Base-by-base conservation (phyloP, 2,888 invertebrate genomes). In the Ashinkailepas kermadecensis region DNA sequence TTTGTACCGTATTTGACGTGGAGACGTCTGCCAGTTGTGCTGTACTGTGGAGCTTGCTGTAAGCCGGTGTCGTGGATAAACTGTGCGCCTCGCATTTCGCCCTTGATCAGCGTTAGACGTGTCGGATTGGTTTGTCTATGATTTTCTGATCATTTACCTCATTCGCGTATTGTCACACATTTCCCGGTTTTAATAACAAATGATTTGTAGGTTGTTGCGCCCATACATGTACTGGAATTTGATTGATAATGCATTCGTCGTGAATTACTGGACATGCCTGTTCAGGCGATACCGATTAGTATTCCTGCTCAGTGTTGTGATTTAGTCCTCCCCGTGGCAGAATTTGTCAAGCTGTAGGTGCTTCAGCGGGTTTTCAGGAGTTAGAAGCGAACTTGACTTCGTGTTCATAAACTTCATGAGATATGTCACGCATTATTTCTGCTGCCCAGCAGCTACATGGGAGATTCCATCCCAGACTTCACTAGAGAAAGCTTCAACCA, bases 61-160 rank as follows among this genome's bases (percentile, higher is more conserved):
- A 54, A 13, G 70, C 70, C n/a, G 8, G 13, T 10, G 54, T 18
- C 13, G 65, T 23, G 10, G 65, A 23, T 8, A 9, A n/a, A 65
- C 65, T 12, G n/a, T 3, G 10, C 74, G 54, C 74, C 54, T 54
- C 54, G 74, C 54, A 54, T 39, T 54, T 7, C 18, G 54, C 23
- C 23, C 23, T 65, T 7, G 54, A 25, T 54, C 25, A 67, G 67
- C 67, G 67, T 25, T 25, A 67, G 67, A 25, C 13, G 25, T 25
- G 25, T 23, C 67, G 18, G 9, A 67, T 25, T 67, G 13, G 12
- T 11, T 2, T n/a, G n/a, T 23, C 65, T 25, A 25, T 67, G 25
- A 25, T 54, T 54, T 13, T 74, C 74, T 74, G 54, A 74, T 74
- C 74, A 74, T 74, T 74, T 74, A 54, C 74, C 74, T 74, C 74